phyloP scores from a whole-genome alignment of 2,797 vertebrate species.

The Hippoglossus hippoglossus region DNA sequence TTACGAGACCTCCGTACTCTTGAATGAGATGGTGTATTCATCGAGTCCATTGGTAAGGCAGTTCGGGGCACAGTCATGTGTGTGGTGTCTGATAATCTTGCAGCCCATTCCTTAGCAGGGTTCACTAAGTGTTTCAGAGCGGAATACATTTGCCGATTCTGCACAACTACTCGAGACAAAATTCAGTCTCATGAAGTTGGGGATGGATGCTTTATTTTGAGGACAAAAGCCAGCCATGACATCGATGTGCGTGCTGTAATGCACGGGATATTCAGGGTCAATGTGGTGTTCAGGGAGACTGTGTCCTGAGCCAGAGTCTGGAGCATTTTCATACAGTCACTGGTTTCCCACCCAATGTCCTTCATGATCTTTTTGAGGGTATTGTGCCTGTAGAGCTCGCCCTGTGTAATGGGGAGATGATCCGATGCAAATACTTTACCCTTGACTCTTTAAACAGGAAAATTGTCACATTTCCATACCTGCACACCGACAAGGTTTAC shows the following conservation, averaged over 20 bases:
- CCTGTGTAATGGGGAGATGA: constrained; percentile 39
- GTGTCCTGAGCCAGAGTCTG: constrained; percentile 21
- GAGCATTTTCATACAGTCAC: constrained; percentile 34
- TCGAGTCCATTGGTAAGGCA: not conserved
- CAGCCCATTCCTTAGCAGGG: not conserved
- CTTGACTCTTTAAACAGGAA: constrained; percentile 37
- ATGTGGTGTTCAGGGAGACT: constrained; percentile 17
- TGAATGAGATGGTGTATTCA: not conserved
- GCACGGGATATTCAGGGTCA: constrained; percentile 2
- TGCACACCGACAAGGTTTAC: constrained; percentile 39
- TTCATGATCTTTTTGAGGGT: constrained; percentile 32
- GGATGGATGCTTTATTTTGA: not conserved
- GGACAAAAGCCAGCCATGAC: constrained; percentile 18
- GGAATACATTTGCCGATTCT: not conserved
- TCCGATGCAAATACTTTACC: constrained; percentile 33
- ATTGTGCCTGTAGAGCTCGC: constrained; percentile 45
- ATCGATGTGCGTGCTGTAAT: constrained; percentile 10
- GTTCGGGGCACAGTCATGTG: not conserved
- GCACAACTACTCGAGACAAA: not conserved
- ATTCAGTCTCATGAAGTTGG: constrained; percentile 1
- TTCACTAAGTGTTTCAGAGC: not conserved
- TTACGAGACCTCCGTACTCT: not conserved
- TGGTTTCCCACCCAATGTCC: constrained; percentile 39
- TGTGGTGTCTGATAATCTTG: not conserved
- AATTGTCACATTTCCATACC: constrained; percentile 28